Evolutionary conservation across 2,888 invertebrate species (phyloP).

Genomic region (Plagodis pulveraria): DNA sequence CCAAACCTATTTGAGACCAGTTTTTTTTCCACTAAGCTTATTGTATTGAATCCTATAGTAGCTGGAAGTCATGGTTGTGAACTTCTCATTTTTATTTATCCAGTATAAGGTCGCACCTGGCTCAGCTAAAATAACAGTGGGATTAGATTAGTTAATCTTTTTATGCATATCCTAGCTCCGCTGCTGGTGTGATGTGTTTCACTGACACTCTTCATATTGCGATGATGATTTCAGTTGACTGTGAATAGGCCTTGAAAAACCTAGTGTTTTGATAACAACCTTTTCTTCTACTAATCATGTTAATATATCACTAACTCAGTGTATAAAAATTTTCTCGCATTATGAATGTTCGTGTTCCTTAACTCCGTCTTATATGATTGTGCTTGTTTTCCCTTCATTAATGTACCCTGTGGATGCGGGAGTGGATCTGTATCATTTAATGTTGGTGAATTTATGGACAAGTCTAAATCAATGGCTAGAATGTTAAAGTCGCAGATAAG

Average conservation of each 20-base stretch:
- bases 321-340: slow-evolving; percentile 41
- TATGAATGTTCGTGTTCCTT: slow-evolving; percentile 53
- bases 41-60: not conserved
- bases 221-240: slow-evolving; percentile 12
- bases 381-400: slow-evolving; percentile 38
- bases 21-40: not conserved
- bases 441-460: slow-evolving; percentile 36
- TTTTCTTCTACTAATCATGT: slow-evolving; percentile 8
- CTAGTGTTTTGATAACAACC: slow-evolving; percentile 17
- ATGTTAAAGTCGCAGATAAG: slow-evolving; percentile 27
- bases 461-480: slow-evolving; percentile 23
- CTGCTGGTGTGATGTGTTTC: slow-evolving; percentile 6
- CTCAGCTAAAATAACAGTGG: slow-evolving; percentile 1
- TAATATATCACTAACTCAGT: slow-evolving; percentile 3
- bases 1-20: not conserved
- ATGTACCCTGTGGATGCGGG: slow-evolving; percentile 20
- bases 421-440: slow-evolving; percentile 54
- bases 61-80: not conserved
- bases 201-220: slow-evolving; percentile 17
- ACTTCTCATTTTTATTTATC: not conserved
- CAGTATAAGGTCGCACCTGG: not conserved
- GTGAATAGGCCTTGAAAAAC: not conserved
- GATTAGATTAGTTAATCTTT: slow-evolving; percentile 3
- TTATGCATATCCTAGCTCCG: not conserved
- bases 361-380: slow-evolving; percentile 53